Evolutionary conservation across 2,797 vertebrate species (phyloP).

Genomic region (Triplophysa yarkandensis): DNA sequence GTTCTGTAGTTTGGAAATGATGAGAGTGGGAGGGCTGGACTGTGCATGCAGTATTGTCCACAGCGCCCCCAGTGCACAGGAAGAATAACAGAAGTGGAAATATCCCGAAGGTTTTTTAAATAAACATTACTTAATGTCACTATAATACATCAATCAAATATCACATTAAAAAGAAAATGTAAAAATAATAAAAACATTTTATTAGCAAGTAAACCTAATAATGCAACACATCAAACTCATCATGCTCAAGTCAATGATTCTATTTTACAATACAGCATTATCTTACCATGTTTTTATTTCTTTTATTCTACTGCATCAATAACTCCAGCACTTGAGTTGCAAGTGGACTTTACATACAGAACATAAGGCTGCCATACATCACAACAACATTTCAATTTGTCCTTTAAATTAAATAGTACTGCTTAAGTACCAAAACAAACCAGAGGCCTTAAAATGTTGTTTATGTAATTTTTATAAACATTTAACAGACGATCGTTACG

Average conservation of each 20-base stretch:
- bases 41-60: neutral
- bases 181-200: neutral
- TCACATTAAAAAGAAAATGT: neutral
- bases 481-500: neutral
- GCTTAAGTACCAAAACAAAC: slow-evolving; percentile 4
- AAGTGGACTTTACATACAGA: slow-evolving; percentile 45
- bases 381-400: neutral
- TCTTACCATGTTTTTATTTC: slow-evolving; percentile 7
- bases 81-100: neutral
- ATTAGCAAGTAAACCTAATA: neutral
- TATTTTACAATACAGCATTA: slow-evolving; percentile 55
- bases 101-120: neutral
- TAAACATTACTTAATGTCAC: neutral
- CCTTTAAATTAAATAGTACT: slow-evolving; percentile 12
- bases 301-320: slow-evolving; percentile 20
- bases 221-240: neutral
- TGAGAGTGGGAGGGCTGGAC: neutral
- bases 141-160: neutral
- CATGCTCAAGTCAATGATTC: slow-evolving; percentile 43
- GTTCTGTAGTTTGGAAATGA: neutral
- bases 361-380: slow-evolving; percentile 16
- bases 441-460: slow-evolving; percentile 1
- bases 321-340: slow-evolving; percentile 24
- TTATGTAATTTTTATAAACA: neutral
- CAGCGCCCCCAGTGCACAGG: slow-evolving; percentile 21